Percentiles rank a stretch among this genome's conserved stretches.
These are phyloP conservation scores for Varanus komodoensis DNA, from an alignment of 2,113 vertebrate species.

Conservation along the genomic window DNA sequence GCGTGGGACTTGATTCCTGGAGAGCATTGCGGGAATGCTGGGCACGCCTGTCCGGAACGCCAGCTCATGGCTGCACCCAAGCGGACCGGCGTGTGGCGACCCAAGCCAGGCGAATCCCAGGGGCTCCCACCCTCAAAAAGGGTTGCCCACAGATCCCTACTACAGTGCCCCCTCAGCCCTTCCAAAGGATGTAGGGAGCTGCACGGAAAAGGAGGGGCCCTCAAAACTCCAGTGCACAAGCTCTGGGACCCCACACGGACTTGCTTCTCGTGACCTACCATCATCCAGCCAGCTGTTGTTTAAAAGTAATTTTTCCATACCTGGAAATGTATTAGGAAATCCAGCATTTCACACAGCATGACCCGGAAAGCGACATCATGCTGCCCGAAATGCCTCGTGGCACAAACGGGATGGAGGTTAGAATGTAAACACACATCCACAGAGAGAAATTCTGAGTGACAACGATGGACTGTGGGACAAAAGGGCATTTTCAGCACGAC, in stretches of 20 bases:
- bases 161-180: no score
- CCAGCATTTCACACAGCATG: not conserved
- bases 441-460: not conserved
- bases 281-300: not conserved
- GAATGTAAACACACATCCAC: not conserved
- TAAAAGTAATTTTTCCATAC: not conserved
- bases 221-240: not conserved
- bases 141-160: no score
- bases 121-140: not conserved
- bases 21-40: no score
- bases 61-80: no score
- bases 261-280: not conserved
- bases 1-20: no score
- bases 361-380: not conserved
- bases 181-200: not conserved
- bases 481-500: not conserved
- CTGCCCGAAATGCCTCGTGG: not conserved
- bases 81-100: no score
- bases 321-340: not conserved
- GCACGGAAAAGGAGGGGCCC: not conserved
- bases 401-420: not conserved
- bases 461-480: not conserved
- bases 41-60: no score
- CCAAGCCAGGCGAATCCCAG: no score
- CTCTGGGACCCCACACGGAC: not conserved